Conservation (phyloP, 1,140 invertebrate species). For the Capitella teleta region DNA sequence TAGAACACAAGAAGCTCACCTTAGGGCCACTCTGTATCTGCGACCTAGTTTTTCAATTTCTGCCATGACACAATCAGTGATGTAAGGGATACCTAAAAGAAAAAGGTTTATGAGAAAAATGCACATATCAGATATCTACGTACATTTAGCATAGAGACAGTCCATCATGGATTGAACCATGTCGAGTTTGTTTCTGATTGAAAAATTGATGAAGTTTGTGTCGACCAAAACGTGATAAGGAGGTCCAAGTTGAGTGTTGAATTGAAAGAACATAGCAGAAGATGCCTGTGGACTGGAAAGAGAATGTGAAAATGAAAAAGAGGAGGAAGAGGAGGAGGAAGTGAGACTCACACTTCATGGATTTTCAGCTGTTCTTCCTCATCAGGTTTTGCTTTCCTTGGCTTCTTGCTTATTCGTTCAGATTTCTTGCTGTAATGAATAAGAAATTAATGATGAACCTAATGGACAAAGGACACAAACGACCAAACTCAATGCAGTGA, state of each 20-base stretch:
- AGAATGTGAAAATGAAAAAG: too few relatives aligned
- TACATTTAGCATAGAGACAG: slow-evolving; percentile 94
- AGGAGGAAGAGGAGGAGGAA: too few relatives aligned
- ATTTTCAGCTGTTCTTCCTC: too few relatives aligned
- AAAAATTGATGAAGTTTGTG: slow-evolving; percentile 99
- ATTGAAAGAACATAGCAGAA: slow-evolving; percentile 91
- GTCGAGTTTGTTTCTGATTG: slow-evolving; percentile 96
- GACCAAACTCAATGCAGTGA: too few relatives aligned
- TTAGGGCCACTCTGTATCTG: slow-evolving; percentile 89
- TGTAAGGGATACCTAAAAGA: slow-evolving; percentile 71
- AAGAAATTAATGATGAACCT: too few relatives aligned
- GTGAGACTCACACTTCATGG: too few relatives aligned
- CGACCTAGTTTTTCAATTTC: slow-evolving; percentile 95
- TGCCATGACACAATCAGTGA: slow-evolving; percentile 97
- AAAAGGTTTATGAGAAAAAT: neutral
- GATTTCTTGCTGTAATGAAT: too few relatives aligned
- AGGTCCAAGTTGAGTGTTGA: slow-evolving; percentile 97
- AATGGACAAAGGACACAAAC: too few relatives aligned
- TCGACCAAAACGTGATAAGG: slow-evolving; percentile 95
- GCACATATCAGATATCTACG: slow-evolving; percentile 18
- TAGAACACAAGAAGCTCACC: slow-evolving; percentile 30
- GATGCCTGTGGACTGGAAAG: slow-evolving; percentile 61
- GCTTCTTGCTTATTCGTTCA: too few relatives aligned
- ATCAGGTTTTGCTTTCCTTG: too few relatives aligned
- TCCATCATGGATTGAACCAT: slow-evolving; percentile 98